These are phyloP conservation scores for Lycocerus yunnanus DNA, from an alignment of 2,888 invertebrate genomes.

Conservation along the genomic window DNA sequence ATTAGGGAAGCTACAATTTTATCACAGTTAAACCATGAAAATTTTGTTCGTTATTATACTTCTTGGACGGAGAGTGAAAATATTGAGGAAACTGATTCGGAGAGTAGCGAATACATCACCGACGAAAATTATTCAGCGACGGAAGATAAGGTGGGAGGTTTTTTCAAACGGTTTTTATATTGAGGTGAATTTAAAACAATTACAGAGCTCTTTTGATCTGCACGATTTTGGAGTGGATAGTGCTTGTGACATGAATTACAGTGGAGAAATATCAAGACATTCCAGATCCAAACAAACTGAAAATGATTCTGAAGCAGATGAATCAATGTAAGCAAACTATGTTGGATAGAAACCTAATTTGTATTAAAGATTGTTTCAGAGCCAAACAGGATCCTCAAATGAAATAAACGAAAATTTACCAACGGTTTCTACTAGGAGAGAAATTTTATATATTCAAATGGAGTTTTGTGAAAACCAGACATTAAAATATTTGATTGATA, in stretches of 20 bases:
- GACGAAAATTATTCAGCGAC: slow-evolving; percentile 31
- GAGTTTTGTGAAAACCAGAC: slow-evolving; percentile 98
- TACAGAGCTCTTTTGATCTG: neutral
- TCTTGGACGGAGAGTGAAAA: slow-evolving; percentile 89
- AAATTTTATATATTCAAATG: slow-evolving; percentile 92
- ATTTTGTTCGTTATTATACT: slow-evolving; percentile 95
- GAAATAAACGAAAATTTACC: slow-evolving; percentile 5
- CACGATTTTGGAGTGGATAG: neutral
- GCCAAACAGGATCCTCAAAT: slow-evolving; percentile 36
- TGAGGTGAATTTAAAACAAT: neutral
- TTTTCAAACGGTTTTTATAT: neutral
- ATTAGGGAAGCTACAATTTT: slow-evolving; percentile 93
- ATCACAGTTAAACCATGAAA: slow-evolving; percentile 94
- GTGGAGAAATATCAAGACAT: slow-evolving; percentile 22
- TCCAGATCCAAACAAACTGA: slow-evolving; percentile 65
- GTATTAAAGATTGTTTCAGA: slow-evolving; percentile 50
- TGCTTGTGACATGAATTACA: slow-evolving; percentile 36
- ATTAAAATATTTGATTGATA: slow-evolving; percentile 84
- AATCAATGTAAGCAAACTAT: slow-evolving; percentile 39
- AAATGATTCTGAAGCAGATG: slow-evolving; percentile 65
- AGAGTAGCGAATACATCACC: slow-evolving; percentile 33
- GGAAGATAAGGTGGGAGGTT: slow-evolving; percentile 27
- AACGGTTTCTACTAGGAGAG: slow-evolving; percentile 27
- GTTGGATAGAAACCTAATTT: neutral
- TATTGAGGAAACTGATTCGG: slow-evolving; percentile 46